phyloP scores from a whole-genome alignment of 2,888 invertebrate species.

The Deroplatys truncata region DNA sequence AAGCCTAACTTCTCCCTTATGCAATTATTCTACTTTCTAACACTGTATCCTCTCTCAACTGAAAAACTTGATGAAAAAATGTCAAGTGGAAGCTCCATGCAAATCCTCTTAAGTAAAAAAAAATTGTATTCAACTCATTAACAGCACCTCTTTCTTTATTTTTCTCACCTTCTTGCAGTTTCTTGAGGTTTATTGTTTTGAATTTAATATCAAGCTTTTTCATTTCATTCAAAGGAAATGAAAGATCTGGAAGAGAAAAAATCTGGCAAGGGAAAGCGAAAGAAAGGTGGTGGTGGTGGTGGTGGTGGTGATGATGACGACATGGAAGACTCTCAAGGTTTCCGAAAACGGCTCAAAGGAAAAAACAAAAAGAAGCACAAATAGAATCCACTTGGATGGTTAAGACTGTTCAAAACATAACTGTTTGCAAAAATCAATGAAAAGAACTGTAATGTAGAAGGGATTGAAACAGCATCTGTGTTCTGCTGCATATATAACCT shows the following conservation, averaged over 20 bases:
- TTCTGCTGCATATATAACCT: too few relatives aligned
- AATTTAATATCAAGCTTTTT: background rate
- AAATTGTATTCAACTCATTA: too few relatives aligned
- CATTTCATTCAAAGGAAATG: conserved; percentile 42
- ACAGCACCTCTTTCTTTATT: too few relatives aligned
- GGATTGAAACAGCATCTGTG: too few relatives aligned
- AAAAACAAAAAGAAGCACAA: background rate
- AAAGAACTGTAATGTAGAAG: too few relatives aligned
- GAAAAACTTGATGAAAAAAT: too few relatives aligned
- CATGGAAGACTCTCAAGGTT: conserved; percentile 75
- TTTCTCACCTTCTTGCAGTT: background rate
- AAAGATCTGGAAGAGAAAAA: conserved; percentile 71
- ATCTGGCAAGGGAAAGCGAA: conserved; percentile 52
- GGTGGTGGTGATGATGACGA: conserved; percentile 70
- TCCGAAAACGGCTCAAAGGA: conserved; percentile 69
- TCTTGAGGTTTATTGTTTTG: background rate
- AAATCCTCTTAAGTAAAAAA: too few relatives aligned
- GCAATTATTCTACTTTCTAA: too few relatives aligned
- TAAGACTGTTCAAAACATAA: background rate
- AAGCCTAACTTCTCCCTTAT: too few relatives aligned
- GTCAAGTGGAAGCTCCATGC: too few relatives aligned
- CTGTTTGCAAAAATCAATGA: too few relatives aligned
- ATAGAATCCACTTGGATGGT: background rate
- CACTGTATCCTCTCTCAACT: too few relatives aligned
- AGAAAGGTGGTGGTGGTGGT: conserved; percentile 48